Conservation (phyloP, 35 echinoderm and acorn worm species). For the Nesometra sesokonis region DNA sequence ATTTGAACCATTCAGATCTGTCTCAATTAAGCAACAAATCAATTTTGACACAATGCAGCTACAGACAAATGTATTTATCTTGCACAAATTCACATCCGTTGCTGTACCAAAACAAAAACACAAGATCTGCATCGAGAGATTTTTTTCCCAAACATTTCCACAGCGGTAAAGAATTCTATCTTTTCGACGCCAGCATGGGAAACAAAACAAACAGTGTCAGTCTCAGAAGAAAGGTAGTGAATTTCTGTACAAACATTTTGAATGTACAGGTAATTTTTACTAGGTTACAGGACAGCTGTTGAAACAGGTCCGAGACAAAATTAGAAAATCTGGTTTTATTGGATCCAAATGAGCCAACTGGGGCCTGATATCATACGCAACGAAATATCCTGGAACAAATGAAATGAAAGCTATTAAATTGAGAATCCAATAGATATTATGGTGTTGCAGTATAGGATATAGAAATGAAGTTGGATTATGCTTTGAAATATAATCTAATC, state of each 20-base stretch:
- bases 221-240: not conserved
- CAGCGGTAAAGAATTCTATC: not conserved
- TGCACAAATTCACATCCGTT: no score
- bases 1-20: no score
- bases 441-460: not conserved
- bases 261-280: not conserved
- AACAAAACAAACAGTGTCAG: not conserved
- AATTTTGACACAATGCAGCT: no score
- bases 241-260: not conserved
- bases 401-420: not conserved
- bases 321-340: not conserved
- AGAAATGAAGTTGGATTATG: no score
- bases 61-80: no score
- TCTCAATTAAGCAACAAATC: no score
- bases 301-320: not conserved
- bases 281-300: not conserved
- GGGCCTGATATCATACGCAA: not conserved
- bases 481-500: no score
- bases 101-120: not conserved
- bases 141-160: not conserved
- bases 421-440: not conserved
- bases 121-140: not conserved
- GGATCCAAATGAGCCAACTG: not conserved
- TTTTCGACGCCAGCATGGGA: not conserved
- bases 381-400: not conserved